A percentile compares a stretch with the other conserved stretches of the same genome.
Conservation (phyloP, 1,140 invertebrate genomes). For the Diachasma alloeum region DNA sequence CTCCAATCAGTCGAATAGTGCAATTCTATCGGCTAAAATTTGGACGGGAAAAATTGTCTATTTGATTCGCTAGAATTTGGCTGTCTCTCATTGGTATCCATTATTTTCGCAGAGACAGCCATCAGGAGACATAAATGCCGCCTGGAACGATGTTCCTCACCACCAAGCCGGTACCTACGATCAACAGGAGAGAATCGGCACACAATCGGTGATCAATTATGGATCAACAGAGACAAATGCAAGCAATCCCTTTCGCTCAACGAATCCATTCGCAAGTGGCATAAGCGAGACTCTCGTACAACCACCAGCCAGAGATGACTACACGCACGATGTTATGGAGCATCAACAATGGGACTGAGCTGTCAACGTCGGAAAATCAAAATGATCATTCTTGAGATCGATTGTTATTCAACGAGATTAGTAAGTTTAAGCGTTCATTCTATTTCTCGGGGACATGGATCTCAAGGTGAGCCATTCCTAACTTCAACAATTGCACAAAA, state of each 20-base stretch:
- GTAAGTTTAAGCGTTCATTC: neutral
- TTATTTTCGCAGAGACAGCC: constrained; percentile 53
- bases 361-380: neutral
- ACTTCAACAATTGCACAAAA: constrained; percentile 10
- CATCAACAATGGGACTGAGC: constrained; percentile 56
- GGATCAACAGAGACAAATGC: constrained; percentile 55
- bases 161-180: constrained; percentile 32
- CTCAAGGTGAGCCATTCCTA: neutral
- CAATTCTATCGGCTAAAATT: no score
- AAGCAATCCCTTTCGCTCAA: constrained; percentile 60
- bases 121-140: constrained; percentile 44
- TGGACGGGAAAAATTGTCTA: no score
- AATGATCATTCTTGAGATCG: neutral
- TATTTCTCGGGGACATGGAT: neutral
- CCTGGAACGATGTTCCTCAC: constrained; percentile 50
- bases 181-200: constrained; percentile 39
- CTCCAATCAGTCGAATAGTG: neutral
- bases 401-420: neutral
- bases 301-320: constrained; percentile 55
- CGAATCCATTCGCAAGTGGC: constrained; percentile 57
- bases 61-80: no score
- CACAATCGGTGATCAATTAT: constrained; percentile 49
- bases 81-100: no score
- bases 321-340: constrained; percentile 54
- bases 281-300: constrained; percentile 54